A percentile compares a stretch with the other conserved stretches of the same genome.
phyloP scores from a whole-genome alignment of 2,888 invertebrate species.

The Cyaniris semiargus region DNA sequence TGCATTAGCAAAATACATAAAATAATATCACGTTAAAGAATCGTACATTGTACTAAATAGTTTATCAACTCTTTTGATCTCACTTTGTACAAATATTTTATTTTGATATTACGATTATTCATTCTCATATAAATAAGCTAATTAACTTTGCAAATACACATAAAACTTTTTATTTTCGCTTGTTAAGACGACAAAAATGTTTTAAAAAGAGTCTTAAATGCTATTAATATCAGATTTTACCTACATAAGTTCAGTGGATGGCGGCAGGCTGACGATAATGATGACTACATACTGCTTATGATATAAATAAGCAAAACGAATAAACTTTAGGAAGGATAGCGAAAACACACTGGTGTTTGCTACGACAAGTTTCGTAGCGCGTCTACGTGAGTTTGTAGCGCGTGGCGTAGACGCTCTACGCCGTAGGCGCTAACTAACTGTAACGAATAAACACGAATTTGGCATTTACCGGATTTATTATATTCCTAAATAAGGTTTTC shows the following conservation, averaged over 20 bases:
- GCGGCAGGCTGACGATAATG: background rate
- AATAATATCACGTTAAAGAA: background rate
- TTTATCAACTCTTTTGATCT: too few relatives aligned
- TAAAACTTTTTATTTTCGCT: too few relatives aligned
- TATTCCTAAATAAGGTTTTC: background rate
- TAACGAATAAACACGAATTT: background rate
- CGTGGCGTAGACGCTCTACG: constrained; percentile 25
- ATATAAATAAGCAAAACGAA: background rate
- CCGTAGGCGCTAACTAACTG: background rate
- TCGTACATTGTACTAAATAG: too few relatives aligned
- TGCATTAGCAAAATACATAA: constrained; percentile 18
- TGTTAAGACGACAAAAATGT: too few relatives aligned
- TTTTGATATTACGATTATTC: too few relatives aligned
- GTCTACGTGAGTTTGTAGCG: constrained; percentile 5
- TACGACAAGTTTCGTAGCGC: constrained; percentile 10
- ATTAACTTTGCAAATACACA: too few relatives aligned
- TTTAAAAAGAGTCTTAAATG: too few relatives aligned
- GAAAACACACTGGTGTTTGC: background rate
- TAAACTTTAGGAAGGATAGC: background rate
- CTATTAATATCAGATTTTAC: too few relatives aligned
- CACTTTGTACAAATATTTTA: too few relatives aligned
- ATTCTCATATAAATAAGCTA: too few relatives aligned
- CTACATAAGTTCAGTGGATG: too few relatives aligned
- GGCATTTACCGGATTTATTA: background rate
- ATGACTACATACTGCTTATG: background rate